Evolutionary conservation across 2,888 invertebrate species (phyloP).

Genomic region (Apamea anceps): DNA sequence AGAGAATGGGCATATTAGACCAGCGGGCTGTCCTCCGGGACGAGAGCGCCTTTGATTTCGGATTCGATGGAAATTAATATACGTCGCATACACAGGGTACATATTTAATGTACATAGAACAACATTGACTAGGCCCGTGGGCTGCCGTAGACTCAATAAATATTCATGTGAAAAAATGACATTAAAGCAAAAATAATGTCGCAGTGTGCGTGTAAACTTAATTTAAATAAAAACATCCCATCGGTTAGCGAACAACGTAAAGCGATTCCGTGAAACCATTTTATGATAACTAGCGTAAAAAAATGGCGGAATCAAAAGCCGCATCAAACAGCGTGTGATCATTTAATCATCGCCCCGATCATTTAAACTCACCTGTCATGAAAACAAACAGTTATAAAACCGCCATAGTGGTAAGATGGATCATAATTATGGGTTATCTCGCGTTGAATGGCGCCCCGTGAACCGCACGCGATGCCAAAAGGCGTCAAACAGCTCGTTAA

Average conservation of each 20-base stretch:
- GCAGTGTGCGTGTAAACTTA: constrained; percentile 32
- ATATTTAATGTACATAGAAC: constrained; percentile 76
- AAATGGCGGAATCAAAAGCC: constrained; percentile 68
- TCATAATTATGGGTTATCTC: constrained; percentile 83
- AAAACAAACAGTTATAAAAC: constrained; percentile 84
- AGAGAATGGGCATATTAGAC: constrained; percentile 83
- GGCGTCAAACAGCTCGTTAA: constrained; percentile 89
- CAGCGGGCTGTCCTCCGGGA: constrained; percentile 80
- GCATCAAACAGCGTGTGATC: constrained; percentile 71
- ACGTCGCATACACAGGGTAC: constrained; percentile 74
- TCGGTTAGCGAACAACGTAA: constrained; percentile 29
- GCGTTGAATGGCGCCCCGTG: constrained; percentile 72
- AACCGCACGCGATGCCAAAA: constrained; percentile 83
- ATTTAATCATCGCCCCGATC: constrained; percentile 73
- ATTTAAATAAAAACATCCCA: constrained; percentile 58
- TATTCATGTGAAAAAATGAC: constrained; percentile 71
- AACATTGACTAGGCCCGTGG: constrained; percentile 49
- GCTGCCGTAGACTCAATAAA: constrained; percentile 59
- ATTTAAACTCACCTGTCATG: constrained; percentile 83
- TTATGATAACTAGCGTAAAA: constrained; percentile 68
- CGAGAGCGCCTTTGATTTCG: constrained; percentile 84
- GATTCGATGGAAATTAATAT: constrained; percentile 88
- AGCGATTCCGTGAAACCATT: constrained; percentile 53
- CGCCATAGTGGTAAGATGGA: constrained; percentile 74
- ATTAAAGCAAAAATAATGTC: constrained; percentile 63